Percentiles rank a stretch among this genome's conserved stretches.
Conservation (phyloP, 2,797 vertebrate genomes). For the Lithobates pipiens region DNA sequence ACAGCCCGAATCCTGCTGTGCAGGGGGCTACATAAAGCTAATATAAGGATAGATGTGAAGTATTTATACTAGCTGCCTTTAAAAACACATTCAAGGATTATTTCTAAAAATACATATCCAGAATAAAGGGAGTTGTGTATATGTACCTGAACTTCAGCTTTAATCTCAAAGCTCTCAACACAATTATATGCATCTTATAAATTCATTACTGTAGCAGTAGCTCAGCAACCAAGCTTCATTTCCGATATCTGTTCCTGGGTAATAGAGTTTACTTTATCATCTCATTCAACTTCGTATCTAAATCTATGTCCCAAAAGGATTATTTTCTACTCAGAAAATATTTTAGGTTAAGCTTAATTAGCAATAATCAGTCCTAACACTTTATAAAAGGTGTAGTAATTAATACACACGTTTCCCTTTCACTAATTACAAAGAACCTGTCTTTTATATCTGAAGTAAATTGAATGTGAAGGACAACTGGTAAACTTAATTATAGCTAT, state of each 20-base stretch:
- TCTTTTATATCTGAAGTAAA: conserved; percentile 38
- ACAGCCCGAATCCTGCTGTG: no score
- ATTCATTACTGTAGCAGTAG: neutral
- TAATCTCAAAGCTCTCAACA: neutral
- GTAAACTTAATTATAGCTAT: conserved; percentile 47
- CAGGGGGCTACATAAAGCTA: no score
- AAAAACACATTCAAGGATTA: neutral
- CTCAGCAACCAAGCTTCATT: neutral
- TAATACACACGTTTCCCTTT: conserved; percentile 32
- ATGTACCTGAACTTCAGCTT: neutral
- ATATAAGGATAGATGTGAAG: no score
- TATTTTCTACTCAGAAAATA: neutral
- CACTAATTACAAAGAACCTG: conserved; percentile 27
- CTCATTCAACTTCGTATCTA: neutral
- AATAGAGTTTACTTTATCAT: neutral
- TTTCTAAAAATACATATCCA: neutral
- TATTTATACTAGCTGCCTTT: neutral
- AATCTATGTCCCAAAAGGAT: conserved; percentile 1
- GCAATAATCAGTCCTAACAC: conserved; percentile 18
- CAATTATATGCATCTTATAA: neutral
- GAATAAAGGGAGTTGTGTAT: neutral
- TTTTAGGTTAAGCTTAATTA: conserved; percentile 49
- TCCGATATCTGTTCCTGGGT: neutral
- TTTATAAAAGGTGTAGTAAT: conserved; percentile 38
- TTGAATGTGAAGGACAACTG: conserved; percentile 56